Base-by-base conservation (phyloP, 2,888 invertebrate genomes). In the Tetrapedia diversipes region DNA sequence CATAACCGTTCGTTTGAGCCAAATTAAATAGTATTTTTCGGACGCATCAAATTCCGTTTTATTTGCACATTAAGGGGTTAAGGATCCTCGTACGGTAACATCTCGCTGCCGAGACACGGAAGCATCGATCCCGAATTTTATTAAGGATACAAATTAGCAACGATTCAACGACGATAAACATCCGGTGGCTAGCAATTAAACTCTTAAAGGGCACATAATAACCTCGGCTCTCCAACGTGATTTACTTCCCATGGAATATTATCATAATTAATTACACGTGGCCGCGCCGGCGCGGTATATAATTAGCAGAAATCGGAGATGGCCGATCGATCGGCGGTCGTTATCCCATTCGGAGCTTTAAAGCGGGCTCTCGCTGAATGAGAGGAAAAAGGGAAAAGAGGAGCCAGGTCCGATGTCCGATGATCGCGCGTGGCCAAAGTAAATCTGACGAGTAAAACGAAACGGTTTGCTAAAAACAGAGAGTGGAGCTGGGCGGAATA, bases 251-350 rank as follows among this genome's bases (percentile, higher is more conserved):
- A 3, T 43, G 29, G 0, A 57, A 63, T 34, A 70, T 74, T 69
- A 57, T 63, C 61, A 51, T 57, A 63, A 69, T 74, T 74, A 74
- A 69, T 74, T 70, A 41, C 37, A 73, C 49, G 37, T 27, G 49
- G 49, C 22, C n/a, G 27, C 24, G 8, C 1, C 19, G 34, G 8
- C n/a, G 47, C 27, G 69, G 51, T 63, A 37, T 69, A 51, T 74
- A 74, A 74, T 74, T 74, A 59, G 16, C 69, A 37, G 39, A 56
- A 63, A 56, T 69, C 41, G 45, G n/a, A 49, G 32, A 59, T 69
- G 16, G 45, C 27, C 49, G 57, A 69, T 69, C 69, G 73, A 70
- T 73, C 73, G 41, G 10, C 47, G 60, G 63, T 73, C 53, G 1
- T 69, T 74, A 63, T 65, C 69, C 43, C 73, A 11, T 54, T 39